Conservation (phyloP, 1,140 invertebrate species). For the Pseudoatta argentina region DNA sequence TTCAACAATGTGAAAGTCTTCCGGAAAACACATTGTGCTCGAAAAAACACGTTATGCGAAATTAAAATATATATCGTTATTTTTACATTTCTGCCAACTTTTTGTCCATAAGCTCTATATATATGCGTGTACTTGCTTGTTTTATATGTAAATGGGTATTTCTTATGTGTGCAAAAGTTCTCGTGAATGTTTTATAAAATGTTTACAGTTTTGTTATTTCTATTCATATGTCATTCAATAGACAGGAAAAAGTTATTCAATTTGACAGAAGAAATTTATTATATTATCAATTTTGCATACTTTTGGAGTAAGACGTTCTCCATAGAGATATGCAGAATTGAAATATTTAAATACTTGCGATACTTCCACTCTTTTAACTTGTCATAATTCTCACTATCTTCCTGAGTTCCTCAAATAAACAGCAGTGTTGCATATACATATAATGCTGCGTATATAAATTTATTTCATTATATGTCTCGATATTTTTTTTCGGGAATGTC, state of each 20-base stretch:
- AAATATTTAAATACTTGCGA: neutral
- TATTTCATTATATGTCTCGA: neutral
- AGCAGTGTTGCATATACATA: neutral
- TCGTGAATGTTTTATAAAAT: constrained; percentile 21
- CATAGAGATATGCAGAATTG: constrained; percentile 12
- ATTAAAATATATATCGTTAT: constrained; percentile 26
- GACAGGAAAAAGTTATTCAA: neutral
- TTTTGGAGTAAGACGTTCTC: neutral
- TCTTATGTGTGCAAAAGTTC: neutral
- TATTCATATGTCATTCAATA: neutral
- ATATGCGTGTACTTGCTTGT: constrained; percentile 11
- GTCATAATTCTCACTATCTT: neutral
- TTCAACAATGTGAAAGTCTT: constrained; percentile 1
- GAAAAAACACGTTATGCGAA: neutral
- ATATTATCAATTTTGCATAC: neutral
- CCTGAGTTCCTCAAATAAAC: neutral
- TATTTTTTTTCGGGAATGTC: constrained; percentile 35
- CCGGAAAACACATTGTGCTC: neutral
- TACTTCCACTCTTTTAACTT: neutral
- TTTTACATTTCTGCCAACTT: neutral
- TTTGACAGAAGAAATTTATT: neutral
- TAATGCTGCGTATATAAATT: neutral
- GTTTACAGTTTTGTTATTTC: constrained; percentile 10
- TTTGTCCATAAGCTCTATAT: neutral
- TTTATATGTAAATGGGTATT: constrained; percentile 23